Percentiles rank a stretch among this genome's conserved stretches.
Conservation (phyloP, 2,797 vertebrate genomes). For the Apogon talboti region DNA sequence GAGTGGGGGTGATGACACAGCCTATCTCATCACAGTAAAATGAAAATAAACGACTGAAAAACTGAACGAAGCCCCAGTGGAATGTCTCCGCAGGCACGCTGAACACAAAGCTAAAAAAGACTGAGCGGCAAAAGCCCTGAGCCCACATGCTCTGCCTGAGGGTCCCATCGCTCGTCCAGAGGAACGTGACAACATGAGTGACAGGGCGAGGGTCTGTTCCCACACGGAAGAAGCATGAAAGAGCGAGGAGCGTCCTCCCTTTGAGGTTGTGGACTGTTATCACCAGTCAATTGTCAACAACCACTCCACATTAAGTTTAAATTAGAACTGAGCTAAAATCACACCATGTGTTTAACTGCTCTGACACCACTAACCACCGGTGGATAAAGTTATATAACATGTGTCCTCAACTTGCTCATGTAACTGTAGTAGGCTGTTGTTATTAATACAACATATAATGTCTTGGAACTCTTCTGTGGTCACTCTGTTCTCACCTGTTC, state of each 20-base stretch:
- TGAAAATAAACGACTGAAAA: constrained; percentile 78
- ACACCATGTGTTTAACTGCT: background rate
- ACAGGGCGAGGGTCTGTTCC: constrained; percentile 50
- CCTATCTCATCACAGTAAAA: constrained; percentile 76
- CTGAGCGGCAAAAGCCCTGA: constrained; percentile 43
- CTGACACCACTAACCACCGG: background rate
- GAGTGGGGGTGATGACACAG: constrained; percentile 69
- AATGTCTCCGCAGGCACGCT: constrained; percentile 54
- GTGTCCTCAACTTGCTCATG: constrained; percentile 17
- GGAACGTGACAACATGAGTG: constrained; percentile 66
- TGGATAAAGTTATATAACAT: constrained; percentile 1
- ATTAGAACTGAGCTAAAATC: constrained; percentile 33
- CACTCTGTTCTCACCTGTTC: constrained; percentile 11
- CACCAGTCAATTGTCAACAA: constrained; percentile 38
- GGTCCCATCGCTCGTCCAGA: constrained; percentile 33
- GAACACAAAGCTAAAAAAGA: constrained; percentile 52
- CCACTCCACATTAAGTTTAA: constrained; percentile 14
- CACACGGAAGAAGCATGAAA: constrained; percentile 47
- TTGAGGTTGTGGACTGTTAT: constrained; percentile 51
- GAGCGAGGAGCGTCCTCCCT: constrained; percentile 37
- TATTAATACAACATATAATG: constrained; percentile 13
- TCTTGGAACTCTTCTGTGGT: constrained; percentile 22
- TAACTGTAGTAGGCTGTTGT: constrained; percentile 33
- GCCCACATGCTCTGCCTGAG: constrained; percentile 52
- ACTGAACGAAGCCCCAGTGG: constrained; percentile 60